Evolutionary conservation across 2,113 vertebrate species (phyloP).

Genomic region (Romanogobio albipinnatus): DNA sequence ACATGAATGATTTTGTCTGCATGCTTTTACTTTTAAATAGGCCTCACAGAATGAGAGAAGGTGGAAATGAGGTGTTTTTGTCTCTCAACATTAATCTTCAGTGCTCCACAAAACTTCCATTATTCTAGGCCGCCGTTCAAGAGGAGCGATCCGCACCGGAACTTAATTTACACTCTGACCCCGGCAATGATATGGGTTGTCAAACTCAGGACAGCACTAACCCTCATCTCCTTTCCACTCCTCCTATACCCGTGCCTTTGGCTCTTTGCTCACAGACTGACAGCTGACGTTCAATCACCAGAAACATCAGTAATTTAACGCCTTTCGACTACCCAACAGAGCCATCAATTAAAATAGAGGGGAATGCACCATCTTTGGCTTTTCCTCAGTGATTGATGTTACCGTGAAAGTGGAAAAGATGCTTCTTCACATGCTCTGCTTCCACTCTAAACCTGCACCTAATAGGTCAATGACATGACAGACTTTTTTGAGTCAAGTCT

Average conservation of each 20-base stretch:
- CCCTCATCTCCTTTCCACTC: conserved; percentile 11
- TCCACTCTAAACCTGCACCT: not conserved
- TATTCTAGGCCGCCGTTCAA: conserved; percentile 66
- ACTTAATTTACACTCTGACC: conserved; percentile 75
- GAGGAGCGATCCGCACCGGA: conserved; percentile 57
- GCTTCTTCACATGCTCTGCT: not conserved
- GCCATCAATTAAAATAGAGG: conserved; percentile 76
- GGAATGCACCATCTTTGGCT: conserved; percentile 71
- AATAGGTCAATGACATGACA: not conserved
- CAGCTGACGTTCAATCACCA: conserved; percentile 73
- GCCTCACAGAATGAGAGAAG: not conserved
- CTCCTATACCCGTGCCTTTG: not conserved
- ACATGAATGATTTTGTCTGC: conserved; percentile 17
- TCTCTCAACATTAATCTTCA: conserved; percentile 70
- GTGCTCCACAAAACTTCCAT: conserved; percentile 68
- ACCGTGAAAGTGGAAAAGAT: conserved; percentile 58
- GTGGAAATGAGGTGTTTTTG: conserved; percentile 9
- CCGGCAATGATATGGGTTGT: conserved; percentile 69
- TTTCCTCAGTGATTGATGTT: conserved; percentile 64
- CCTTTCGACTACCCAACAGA: conserved; percentile 74
- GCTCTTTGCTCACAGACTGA: conserved; percentile 65
- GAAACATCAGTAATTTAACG: conserved; percentile 74
- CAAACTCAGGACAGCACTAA: conserved; percentile 45
- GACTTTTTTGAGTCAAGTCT: not conserved
- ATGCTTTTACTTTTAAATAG: conserved; percentile 31